Base-by-base conservation (phyloP, 2,113 vertebrate genomes). In the Mirounga angustirostris region DNA sequence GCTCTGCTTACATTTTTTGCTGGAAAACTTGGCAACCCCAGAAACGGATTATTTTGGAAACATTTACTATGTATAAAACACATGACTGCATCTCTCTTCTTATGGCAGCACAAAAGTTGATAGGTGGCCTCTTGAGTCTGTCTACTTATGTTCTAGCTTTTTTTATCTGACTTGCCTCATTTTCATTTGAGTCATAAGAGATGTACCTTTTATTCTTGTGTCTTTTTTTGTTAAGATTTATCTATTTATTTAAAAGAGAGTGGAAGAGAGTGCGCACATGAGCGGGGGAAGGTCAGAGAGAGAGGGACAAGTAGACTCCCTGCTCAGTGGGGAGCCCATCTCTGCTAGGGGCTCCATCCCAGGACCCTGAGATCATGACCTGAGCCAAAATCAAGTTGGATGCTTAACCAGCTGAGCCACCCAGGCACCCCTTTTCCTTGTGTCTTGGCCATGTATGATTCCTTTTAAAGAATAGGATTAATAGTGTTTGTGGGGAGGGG, bases 151-250 rank as follows among this genome's bases (percentile, higher is more conserved):
- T 71, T 91, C 65, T 94, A 16, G 7, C 12, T 16, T 65, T 12
- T 71, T 96, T 85, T 88, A n/a, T 7, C 52, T 67, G 28, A 76
- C 40, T 65, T 2, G 58, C 14, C 7, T 56, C 18, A 24, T 83
- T 95, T 43, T 89, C 16, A 67, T 71, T 91, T 92, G 71, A 94
- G 58, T 95, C 43, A 18, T 28, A 73, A 74, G n/a, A 54, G 46
- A 11, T 52, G 18, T 26, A 95, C 52, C 52, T 89, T 94, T 78
- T 76, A 73, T 84, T 91, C 10, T 52, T n/a, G 33, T 33, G 30
- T 33, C 14, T n/a, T 67, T n/a, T n/a, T 67, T n/a, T 69, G 40
- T 69, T 4, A 69, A 36, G 16, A 69, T n/a, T 69, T n/a, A n/a
- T 69, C 65, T 18, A 33, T 67, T 65, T 67, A n/a, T 67, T 69